Evolutionary conservation across 2,888 invertebrate genomes (phyloP).

Genomic region (Synergus itoensis): DNA sequence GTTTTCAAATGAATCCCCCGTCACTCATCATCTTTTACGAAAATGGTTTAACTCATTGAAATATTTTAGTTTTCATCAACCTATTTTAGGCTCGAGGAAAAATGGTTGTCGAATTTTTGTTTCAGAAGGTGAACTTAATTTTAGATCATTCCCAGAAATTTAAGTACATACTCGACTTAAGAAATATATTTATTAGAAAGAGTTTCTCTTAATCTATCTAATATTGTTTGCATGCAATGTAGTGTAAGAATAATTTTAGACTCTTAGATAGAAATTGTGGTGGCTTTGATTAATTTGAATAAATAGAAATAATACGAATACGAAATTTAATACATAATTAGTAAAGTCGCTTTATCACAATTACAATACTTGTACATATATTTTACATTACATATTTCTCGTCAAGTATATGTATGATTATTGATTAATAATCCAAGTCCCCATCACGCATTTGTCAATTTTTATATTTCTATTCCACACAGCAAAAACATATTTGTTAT

Average conservation of each 20-base stretch:
- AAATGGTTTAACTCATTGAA: background rate
- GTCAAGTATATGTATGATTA: background rate
- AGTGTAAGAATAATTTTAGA: background rate
- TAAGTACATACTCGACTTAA: constrained; percentile 16
- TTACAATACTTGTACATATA: constrained; percentile 4
- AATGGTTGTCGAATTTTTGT: constrained; percentile 37
- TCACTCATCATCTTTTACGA: background rate
- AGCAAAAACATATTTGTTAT: background rate
- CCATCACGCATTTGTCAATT: background rate
- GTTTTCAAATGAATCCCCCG: background rate
- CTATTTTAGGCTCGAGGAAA: constrained; percentile 16
- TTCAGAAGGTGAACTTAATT: constrained; percentile 41
- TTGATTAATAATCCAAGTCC: background rate
- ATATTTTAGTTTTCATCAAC: background rate
- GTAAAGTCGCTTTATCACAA: constrained; percentile 3
- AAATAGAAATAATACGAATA: background rate
- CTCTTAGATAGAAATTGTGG: constrained; percentile 19
- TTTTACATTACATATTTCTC: background rate
- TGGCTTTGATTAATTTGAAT: constrained; percentile 2
- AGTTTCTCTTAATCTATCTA: constrained; percentile 41
- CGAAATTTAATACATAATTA: background rate
- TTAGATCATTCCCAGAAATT: constrained; percentile 34
- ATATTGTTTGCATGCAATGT: constrained; percentile 27
- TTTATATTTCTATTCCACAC: constrained; percentile 6
- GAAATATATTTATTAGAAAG: constrained; percentile 52